Base-by-base conservation (phyloP, 2,888 invertebrate genomes). In the Cabera pusaria region DNA sequence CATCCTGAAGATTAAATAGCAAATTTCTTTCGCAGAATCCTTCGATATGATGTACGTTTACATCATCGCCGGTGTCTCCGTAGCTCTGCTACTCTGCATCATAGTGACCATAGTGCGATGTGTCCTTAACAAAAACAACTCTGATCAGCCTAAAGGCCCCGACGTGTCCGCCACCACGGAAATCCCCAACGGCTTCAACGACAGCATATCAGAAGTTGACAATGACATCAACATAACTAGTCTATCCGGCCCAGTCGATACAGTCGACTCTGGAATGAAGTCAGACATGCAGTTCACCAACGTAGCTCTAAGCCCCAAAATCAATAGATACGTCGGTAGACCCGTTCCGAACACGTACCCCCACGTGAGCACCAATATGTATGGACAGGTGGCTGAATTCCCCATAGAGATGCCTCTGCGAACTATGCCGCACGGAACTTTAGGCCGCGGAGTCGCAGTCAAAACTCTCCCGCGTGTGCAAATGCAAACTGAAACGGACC, bases 151-250 rank as follows among this genome's bases (percentile, higher is more conserved):
- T 9, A 94, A 94, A 79, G 93, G 93, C 43, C 91, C 92, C 9
- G 92, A 92, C 29, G 91, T 92, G 43, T 91, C 93, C 28, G 93
- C 94, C 46, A 94, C 94, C 44, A 94, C 95, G 23, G 92, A 95
- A 53, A 89, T 95, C 39, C 94, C 95, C 6, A 94, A 95, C 70
- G 95, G 95, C 39, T 96, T 96, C 81, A 93, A 93, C 56, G 96
- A 96, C 83, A 95, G 96, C 76, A 94, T 96, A 80, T 96, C 95
- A 58, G 96, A 96, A 83, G 90, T 95, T 21, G 95, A 95, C 75
- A 94, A 93, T 24, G 94, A 95, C 61, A 94, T 94, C 40, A 94
- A 94, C 69, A 91, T 94, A 50, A 93, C 93, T 27, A 93, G 93
- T 16, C 67, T 88, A 14, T 92, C 93, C 1, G 91, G 92, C 8